Base-by-base conservation (phyloP, 64 coral and sea anemone genomes). In the Trachythela sp. region DNA sequence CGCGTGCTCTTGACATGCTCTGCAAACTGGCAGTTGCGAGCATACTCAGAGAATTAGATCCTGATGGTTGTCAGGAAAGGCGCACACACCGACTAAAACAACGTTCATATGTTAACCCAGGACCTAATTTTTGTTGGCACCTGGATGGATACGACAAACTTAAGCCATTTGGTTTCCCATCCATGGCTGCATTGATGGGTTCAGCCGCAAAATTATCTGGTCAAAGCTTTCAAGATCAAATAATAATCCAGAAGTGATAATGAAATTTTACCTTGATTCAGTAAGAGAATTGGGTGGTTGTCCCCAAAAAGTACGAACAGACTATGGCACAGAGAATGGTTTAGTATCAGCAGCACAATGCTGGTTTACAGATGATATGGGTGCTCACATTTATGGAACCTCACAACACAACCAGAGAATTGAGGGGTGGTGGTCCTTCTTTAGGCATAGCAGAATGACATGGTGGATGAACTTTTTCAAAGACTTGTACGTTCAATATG, bases 401-500 rank as follows among this genome's bases (percentile, higher is more conserved):
- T 70, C 64, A 8, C 64, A 70, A n/a, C n/a, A n/a, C n/a, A n/a
- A n/a, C n/a, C n/a, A n/a, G n/a, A n/a, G 56, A 22, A 64, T n/a
- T 64, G 56, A 64, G 20, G 56, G 56, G 26, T 64, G 56, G 15
- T 64, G 56, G 56, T 20, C 75, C 10, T 80, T 80, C 75, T 80
- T 35, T 13, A 9, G 38, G 20, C 1, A 29, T 37, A 80, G 75
- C 18, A 37, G 75, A 80, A 80, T 80, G 75, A 80, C 64, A 70
- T 70, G 64, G 64, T 70, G 64, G 64, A 70, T 70, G 24, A 70
- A 70, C 64, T 70, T 32, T 70, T 70, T 80, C 20, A 80, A 80
- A 80, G 75, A 80, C 75, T 37, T 80, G 33, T 34, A 80, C 26
- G 75, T 6, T 80, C 75, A 38, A 37, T 37, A 37, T 80, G 20